Evolutionary conservation across 2,797 vertebrate genomes (phyloP).

Genomic region (Discoglossus pictus): DNA sequence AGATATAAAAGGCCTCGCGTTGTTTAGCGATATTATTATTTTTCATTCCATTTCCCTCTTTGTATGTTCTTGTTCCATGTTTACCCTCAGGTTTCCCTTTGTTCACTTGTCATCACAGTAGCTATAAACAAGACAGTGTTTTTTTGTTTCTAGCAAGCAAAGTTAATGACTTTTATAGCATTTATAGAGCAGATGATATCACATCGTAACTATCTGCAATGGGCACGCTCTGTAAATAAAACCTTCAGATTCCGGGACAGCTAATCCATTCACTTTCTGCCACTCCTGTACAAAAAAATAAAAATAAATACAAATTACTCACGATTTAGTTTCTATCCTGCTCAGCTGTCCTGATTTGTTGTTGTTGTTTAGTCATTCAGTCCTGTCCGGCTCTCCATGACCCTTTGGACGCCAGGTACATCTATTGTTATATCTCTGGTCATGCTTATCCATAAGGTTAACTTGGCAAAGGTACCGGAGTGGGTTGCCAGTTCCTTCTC

Average conservation of each 20-base stretch:
- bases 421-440: no score
- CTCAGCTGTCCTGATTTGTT: no score
- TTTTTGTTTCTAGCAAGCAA: constrained; percentile 29
- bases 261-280: constrained; percentile 20
- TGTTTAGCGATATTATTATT: neutral
- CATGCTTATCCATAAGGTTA: no score
- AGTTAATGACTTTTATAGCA: constrained; percentile 32
- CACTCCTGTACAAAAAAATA: neutral
- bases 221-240: constrained; percentile 25
- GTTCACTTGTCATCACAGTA: constrained; percentile 54
- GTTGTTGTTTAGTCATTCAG: no score
- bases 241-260: constrained; percentile 21
- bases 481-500: no score
- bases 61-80: constrained; percentile 45
- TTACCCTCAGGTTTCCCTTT: constrained; percentile 48
- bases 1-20: neutral
- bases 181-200: constrained; percentile 40
- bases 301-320: neutral
- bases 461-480: no score
- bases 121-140: constrained; percentile 48
- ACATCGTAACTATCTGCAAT: constrained; percentile 22
- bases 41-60: constrained; percentile 49
- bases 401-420: no score
- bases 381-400: no score
- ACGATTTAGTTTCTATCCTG: neutral